A percentile compares a stretch with the other conserved stretches of the same genome.
Conservation (phyloP, 2,888 invertebrate species). For the Macrophya alboannulata region DNA sequence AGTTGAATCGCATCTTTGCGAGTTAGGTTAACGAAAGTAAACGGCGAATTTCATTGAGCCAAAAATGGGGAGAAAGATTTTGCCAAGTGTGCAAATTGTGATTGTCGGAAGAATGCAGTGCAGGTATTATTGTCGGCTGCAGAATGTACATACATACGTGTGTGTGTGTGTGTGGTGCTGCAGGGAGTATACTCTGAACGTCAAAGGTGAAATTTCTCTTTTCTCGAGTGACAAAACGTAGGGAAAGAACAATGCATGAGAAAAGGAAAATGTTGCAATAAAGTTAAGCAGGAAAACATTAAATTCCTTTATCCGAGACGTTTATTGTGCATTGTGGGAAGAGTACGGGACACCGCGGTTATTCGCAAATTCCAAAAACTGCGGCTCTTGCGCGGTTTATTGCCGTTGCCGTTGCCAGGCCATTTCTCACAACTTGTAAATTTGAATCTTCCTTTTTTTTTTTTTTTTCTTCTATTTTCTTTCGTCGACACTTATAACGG, state of each 20-base stretch:
- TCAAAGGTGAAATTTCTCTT: constrained; percentile 52
- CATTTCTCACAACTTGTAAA: neutral
- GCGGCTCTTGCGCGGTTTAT: neutral
- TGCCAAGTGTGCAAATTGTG: neutral
- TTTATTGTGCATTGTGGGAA: constrained; percentile 36
- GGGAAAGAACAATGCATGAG: constrained; percentile 21
- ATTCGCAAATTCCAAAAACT: neutral
- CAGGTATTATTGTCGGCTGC: neutral
- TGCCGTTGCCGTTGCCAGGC: too few species aligned
- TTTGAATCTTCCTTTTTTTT: neutral
- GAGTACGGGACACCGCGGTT: neutral
- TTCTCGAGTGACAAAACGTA: constrained; percentile 43
- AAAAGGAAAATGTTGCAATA: constrained; percentile 35
- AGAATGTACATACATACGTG: too few species aligned
- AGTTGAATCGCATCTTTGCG: too few species aligned
- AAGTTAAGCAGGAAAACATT: constrained; percentile 37
- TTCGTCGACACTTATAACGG: neutral
- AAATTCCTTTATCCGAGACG: constrained; percentile 10
- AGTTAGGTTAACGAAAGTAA: neutral
- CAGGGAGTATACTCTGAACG: neutral
- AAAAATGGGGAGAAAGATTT: neutral
- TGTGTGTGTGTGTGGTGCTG: neutral
- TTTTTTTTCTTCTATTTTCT: neutral
- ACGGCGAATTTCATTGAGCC: neutral
- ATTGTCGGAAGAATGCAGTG: neutral